Conservation (phyloP, 2,113 vertebrate species). For the Odontesthes bonariensis region DNA sequence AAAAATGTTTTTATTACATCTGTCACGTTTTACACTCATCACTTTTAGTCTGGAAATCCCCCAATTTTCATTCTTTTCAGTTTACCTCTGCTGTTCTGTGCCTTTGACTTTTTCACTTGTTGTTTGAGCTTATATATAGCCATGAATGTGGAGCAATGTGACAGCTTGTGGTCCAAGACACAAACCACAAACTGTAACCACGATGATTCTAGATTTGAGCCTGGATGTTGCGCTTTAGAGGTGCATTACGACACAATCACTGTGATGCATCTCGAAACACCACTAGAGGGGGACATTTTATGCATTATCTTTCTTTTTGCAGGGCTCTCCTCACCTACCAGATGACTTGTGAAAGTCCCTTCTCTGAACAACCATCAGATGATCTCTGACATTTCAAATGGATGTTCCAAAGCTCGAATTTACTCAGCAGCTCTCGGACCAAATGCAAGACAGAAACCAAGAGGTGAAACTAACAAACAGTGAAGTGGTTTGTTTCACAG, state of each 20-base stretch:
- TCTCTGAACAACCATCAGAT: neutral
- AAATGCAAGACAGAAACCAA: constrained; percentile 27
- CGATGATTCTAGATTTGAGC: too few relatives aligned
- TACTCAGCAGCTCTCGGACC: constrained; percentile 15
- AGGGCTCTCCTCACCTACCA: neutral
- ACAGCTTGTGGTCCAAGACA: too few relatives aligned
- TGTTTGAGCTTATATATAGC: too few relatives aligned
- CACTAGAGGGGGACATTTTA: constrained; percentile 47
- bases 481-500: neutral
- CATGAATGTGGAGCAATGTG: too few relatives aligned
- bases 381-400: constrained; percentile 25
- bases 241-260: neutral
- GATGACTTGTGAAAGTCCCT: neutral
- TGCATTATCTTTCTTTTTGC: neutral
- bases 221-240: too few relatives aligned
- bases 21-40: too few relatives aligned
- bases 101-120: too few relatives aligned
- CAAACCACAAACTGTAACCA: too few relatives aligned
- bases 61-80: too few relatives aligned
- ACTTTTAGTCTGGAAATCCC: too few relatives aligned
- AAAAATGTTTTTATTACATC: too few relatives aligned
- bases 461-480: neutral
- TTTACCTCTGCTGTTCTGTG: too few relatives aligned
- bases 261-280: neutral
- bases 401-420: neutral